Percentiles rank a stretch among this genome's conserved stretches.
phyloP scores from a whole-genome alignment of 2,797 vertebrate genomes.

The Sebastes itinus region DNA sequence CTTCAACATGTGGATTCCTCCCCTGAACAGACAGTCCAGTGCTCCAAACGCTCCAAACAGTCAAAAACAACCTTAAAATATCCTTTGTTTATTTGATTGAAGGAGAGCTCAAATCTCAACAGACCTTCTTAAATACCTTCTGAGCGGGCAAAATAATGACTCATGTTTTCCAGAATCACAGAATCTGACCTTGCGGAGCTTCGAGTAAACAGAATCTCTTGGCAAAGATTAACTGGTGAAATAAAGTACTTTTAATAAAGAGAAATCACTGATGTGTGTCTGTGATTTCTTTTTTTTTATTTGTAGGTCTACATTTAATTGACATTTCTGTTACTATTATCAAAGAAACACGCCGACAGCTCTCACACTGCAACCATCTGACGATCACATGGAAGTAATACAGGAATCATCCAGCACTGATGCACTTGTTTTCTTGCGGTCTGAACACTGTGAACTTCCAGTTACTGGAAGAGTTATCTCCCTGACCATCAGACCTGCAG shows the following conservation, averaged over 20 bases:
- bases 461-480: not conserved
- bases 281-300: not conserved
- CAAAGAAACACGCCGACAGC: not conserved
- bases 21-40: not conserved
- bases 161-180: constrained; percentile 63
- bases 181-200: constrained; percentile 31
- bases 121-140: constrained; percentile 59
- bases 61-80: constrained; percentile 70
- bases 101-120: constrained; percentile 53
- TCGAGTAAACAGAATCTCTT: constrained; percentile 34
- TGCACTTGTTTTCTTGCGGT: not conserved
- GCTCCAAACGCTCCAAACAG: constrained; percentile 18
- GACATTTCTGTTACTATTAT: not conserved
- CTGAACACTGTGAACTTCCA: not conserved
- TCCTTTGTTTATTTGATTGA: constrained; percentile 63
- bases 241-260: constrained; percentile 17
- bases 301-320: not conserved
- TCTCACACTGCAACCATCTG: not conserved
- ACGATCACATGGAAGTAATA: not conserved
- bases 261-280: not conserved
- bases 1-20: not conserved
- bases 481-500: not conserved
- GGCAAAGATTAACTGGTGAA: not conserved
- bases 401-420: not conserved
- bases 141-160: constrained; percentile 53